These are phyloP conservation scores for Amphiprion clarkii DNA, from an alignment of 2,797 vertebrate species.

Conservation along the genomic window DNA sequence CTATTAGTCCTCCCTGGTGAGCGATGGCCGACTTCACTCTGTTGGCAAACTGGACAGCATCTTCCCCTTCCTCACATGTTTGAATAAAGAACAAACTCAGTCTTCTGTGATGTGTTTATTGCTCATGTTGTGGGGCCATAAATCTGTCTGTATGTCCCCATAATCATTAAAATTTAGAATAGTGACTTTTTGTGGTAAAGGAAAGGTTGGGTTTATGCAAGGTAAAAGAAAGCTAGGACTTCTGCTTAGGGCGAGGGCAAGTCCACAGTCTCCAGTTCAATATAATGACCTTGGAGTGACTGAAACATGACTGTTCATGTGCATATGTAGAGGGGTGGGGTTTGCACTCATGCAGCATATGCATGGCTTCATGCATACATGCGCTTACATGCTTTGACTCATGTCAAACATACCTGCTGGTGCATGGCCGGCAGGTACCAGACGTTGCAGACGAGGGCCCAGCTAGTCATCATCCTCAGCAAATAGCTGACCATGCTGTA, in stretches of 20 bases:
- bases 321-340: not conserved
- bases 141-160: too few relatives aligned
- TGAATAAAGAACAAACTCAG: conserved; percentile 15
- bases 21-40: conserved; percentile 96
- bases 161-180: not conserved
- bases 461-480: conserved; percentile 98
- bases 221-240: too few relatives aligned
- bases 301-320: conserved; percentile 10
- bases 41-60: conserved; percentile 96
- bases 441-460: conserved; percentile 96
- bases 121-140: not conserved
- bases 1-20: conserved; percentile 92
- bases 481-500: conserved; percentile 95
- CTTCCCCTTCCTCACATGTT: conserved; percentile 89
- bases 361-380: not conserved
- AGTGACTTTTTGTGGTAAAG: not conserved
- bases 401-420: conserved; percentile 87
- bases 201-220: too few relatives aligned
- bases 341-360: too few relatives aligned
- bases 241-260: too few relatives aligned
- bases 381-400: not conserved
- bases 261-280: too few relatives aligned
- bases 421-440: conserved; percentile 97
- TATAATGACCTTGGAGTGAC: not conserved
- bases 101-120: not conserved